Conservation (phyloP, 1,140 invertebrate species). For the Nasonia longicornis region DNA sequence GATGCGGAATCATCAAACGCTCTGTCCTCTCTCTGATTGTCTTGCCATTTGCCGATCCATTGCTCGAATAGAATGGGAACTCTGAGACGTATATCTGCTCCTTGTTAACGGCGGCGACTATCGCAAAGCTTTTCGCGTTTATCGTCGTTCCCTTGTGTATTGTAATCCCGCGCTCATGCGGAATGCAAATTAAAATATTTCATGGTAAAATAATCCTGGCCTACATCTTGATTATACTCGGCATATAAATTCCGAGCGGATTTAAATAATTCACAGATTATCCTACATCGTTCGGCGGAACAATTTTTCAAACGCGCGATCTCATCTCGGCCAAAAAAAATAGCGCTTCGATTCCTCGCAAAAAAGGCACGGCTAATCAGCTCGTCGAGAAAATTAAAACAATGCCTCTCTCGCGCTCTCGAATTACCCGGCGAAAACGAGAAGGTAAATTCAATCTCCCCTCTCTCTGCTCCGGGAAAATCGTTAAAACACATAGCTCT, state of each 20-base stretch:
- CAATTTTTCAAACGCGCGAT: background rate
- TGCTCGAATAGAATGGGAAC: background rate
- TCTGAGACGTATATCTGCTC: background rate
- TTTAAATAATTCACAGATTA: slow-evolving; percentile 5
- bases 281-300: background rate
- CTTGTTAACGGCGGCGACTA: background rate
- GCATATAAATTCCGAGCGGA: background rate
- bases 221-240: slow-evolving; percentile 11
- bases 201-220: slow-evolving; percentile 1
- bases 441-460: slow-evolving; percentile 22
- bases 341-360: background rate
- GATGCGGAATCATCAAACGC: background rate
- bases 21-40: slow-evolving; percentile 3
- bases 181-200: slow-evolving; percentile 29
- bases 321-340: background rate
- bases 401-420: background rate
- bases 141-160: background rate
- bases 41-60: background rate
- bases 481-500: slow-evolving; percentile 10
- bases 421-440: background rate
- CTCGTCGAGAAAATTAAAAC: slow-evolving; percentile 12
- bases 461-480: background rate
- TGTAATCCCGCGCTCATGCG: background rate
- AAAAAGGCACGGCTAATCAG: background rate
- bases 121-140: slow-evolving; percentile 6